These are phyloP conservation scores for Gymnoscopelus braueri DNA, from an alignment of 2,797 vertebrate species.

Conservation along the genomic window DNA sequence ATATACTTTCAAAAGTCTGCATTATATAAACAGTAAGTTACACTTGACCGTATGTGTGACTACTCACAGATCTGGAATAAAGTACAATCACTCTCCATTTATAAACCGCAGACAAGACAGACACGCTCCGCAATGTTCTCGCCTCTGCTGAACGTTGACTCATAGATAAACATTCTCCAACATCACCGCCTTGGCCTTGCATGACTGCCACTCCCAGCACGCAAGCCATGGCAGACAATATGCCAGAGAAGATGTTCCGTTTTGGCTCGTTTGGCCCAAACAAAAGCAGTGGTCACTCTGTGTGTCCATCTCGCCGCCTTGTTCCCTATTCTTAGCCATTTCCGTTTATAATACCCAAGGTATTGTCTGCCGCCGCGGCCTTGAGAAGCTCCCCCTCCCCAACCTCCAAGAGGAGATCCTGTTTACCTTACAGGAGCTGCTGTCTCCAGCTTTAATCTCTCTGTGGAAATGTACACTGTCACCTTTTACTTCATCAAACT, in stretches of 20 bases:
- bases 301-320: slow-evolving; percentile 8
- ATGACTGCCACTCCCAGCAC: slow-evolving; percentile 63
- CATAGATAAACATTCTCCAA: slow-evolving; percentile 42
- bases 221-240: slow-evolving; percentile 53
- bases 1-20: no score
- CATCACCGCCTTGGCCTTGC: slow-evolving; percentile 39
- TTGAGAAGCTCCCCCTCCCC: slow-evolving; percentile 79
- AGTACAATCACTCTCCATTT: slow-evolving; percentile 50
- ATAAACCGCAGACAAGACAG: slow-evolving; percentile 23
- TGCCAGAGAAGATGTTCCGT: slow-evolving; percentile 77
- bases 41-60: slow-evolving; percentile 16
- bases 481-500: slow-evolving; percentile 47
- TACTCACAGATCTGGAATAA: slow-evolving; percentile 67
- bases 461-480: slow-evolving; percentile 69
- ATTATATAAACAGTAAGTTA: no score
- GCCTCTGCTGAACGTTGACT: slow-evolving; percentile 13
- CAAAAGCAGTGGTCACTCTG: slow-evolving; percentile 59
- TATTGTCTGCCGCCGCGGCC: slow-evolving; percentile 83
- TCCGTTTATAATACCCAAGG: slow-evolving; percentile 84
- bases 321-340: slow-evolving; percentile 85
- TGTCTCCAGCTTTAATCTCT: slow-evolving; percentile 82
- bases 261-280: slow-evolving; percentile 77
- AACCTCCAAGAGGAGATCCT: slow-evolving; percentile 83
- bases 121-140: slow-evolving; percentile 26
- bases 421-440: slow-evolving; percentile 80